Evolutionary conservation across 2,113 vertebrate genomes (phyloP).

Genomic region (Sitta europaea): DNA sequence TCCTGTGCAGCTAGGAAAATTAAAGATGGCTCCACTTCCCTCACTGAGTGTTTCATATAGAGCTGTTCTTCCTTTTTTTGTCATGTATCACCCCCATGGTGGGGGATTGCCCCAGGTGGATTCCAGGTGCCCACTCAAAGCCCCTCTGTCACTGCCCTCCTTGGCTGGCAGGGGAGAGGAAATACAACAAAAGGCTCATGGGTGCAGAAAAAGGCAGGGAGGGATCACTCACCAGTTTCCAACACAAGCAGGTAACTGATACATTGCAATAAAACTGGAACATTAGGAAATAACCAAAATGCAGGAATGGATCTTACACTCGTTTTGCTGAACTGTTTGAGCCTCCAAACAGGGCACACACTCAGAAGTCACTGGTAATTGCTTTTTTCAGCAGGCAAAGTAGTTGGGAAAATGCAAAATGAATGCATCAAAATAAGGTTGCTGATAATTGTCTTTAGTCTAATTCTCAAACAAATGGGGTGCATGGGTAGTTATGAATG

Average conservation of each 20-base stretch:
- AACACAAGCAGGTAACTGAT: not conserved
- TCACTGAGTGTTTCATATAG: not conserved
- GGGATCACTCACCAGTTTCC: not conserved
- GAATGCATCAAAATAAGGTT: not conserved
- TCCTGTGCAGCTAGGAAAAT: not conserved
- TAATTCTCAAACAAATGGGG: not conserved
- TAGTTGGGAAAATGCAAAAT: not conserved
- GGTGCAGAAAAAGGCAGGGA: not conserved
- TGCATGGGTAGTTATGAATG: not conserved
- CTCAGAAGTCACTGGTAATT: not conserved
- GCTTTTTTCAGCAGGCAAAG: not conserved
- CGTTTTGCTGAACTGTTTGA: not conserved
- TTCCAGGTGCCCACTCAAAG: not conserved
- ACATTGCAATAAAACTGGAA: not conserved
- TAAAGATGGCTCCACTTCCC: not conserved
- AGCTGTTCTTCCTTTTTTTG: not conserved
- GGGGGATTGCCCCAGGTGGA: not conserved
- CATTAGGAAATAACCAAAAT: not conserved
- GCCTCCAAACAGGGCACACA: not conserved
- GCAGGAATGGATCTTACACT: not conserved
- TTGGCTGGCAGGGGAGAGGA: not conserved
- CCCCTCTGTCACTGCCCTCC: not conserved
- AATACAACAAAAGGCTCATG: not conserved
- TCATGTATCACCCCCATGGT: fast-evolving
- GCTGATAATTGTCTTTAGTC: not conserved